Evolutionary conservation across 2,888 invertebrate genomes (phyloP).

Genomic region (Drosophila meridionalis): DNA sequence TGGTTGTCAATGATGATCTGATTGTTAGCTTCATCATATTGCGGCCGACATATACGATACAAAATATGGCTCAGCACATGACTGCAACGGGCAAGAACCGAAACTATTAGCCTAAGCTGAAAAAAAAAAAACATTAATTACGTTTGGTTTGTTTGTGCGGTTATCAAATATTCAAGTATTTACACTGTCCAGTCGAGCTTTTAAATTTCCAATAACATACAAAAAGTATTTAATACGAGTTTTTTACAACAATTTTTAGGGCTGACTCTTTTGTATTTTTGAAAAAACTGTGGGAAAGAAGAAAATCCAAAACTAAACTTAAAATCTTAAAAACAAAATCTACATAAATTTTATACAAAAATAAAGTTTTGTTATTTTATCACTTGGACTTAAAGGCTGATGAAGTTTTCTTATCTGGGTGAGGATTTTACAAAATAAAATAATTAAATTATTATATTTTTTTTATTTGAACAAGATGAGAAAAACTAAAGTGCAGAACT

Average conservation of each 20-base stretch:
- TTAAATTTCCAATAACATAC: neutral
- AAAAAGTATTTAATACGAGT: neutral
- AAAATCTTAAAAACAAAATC: neutral
- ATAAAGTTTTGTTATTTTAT: neutral
- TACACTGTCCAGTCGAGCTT: neutral
- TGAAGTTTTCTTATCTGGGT: neutral
- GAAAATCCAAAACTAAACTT: neutral
- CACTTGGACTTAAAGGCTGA: neutral
- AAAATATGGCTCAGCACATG: constrained; percentile 8
- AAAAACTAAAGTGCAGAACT: too few relatives aligned
- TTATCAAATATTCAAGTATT: constrained; percentile 1
- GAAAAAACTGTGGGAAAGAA: neutral
- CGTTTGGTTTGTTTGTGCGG: neutral
- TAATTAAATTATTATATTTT: too few relatives aligned
- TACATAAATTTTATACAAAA: neutral
- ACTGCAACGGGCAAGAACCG: constrained; percentile 44
- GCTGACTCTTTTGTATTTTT: neutral
- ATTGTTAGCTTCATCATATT: constrained; percentile 99
- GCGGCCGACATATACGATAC: constrained; percentile 87
- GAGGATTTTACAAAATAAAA: too few relatives aligned
- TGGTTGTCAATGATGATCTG: constrained; percentile 99
- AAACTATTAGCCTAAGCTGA: constrained; percentile 33
- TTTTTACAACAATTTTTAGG: neutral
- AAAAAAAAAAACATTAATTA: too few relatives aligned
- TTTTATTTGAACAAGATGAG: too few relatives aligned